Evolutionary conservation across 1,140 invertebrate genomes (phyloP), one percentile per base, ranked within the genome.

Genomic region (Zaprionus ghesquierei): DNA sequence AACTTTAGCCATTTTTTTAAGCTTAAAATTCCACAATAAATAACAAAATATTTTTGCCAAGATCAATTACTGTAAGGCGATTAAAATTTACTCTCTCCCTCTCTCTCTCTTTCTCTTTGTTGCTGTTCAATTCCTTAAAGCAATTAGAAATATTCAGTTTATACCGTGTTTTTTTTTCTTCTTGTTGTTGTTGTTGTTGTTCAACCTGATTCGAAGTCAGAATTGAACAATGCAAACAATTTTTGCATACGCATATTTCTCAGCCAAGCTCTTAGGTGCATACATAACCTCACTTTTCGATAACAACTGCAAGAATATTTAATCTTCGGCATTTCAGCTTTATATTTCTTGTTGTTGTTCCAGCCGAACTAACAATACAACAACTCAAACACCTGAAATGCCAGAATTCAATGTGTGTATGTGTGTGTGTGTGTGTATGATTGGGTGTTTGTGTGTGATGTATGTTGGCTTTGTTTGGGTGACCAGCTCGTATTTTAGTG

Each of bases 401-500:
- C 54, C 63, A 41, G 35, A 53, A 49, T 66, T 66, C 35, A 66
- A 44, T 46, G 46, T 54, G 27, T 15, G 15, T 18, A 9, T 10
- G 9, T 56, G 15, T 54, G 33, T 18, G 5, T 10, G 25, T 9
- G 23, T 54, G 35, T 64, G 60, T 56, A 18, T 35, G 44, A 51
- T 20, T 53, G 23, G 27, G 46, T 63, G 35, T 49, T 56, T 68
- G 50, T 65, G 31, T 62, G 58, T 61, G 60, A 35, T 51, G 25
- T 68, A 55, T 51, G 38, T 60, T 38, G 49, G 35, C 64, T 60
- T 73, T 73, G 70, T 73, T 73, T 72, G 66, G 68, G 22, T 65
- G 78, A 72, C 63, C 54, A 68, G 70, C 70, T 64, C 81, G 78
- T 85, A 85, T 87, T 86, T 86, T 69, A 85, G 74, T 66, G 73